Base-by-base conservation (phyloP, 2,113 vertebrate genomes). In the Pipra filicauda region DNA sequence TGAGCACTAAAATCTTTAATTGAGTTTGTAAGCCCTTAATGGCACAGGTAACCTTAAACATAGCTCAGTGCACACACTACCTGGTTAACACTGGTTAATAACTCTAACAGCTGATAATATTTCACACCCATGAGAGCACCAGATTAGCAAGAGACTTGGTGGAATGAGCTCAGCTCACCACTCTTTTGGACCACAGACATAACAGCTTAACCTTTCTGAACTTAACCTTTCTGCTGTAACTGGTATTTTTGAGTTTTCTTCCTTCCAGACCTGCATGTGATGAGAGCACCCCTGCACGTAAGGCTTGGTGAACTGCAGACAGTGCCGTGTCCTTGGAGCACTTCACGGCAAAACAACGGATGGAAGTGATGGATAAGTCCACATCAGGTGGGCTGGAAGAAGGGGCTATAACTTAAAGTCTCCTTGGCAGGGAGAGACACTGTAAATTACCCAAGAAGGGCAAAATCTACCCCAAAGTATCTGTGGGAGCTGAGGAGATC, bases 11-110 rank as follows among this genome's bases (percentile, higher is more conserved):
- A 97, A 97, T 82, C 88, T 97, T 95, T 97, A 96, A 96, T 94
- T 96, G 95, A 95, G 86, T 96, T 95, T 96, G 96, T 95, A 96
- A 97, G 91, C 91, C 88, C 94, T 95, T 94, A 96, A 95, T 94
- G 92, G 91, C 86, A 76, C 74, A 87, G 91, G 92, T 96, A 94
- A 92, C 93, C 91, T 93, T 73, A 92, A 95, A 79, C 94, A 81
- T 41, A 92, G 92, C 95, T 87, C 89, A 24, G 49, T 81, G 86
- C 96, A 79, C 0, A 1, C 70, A 91, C 70, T 96, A 94, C 92
- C 91, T 94, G 96, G 91, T 96, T 97, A 96, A 93, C 86, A 54
- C 88, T 94, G 93, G 83, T 93, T 97, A 95, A 91, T 97, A 96
- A 89, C 85, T 96, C 85, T 94, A 84, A 75, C 95, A 97, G 91